phyloP scores from a whole-genome alignment of 2,888 invertebrate species.

The Altica lythri region DNA sequence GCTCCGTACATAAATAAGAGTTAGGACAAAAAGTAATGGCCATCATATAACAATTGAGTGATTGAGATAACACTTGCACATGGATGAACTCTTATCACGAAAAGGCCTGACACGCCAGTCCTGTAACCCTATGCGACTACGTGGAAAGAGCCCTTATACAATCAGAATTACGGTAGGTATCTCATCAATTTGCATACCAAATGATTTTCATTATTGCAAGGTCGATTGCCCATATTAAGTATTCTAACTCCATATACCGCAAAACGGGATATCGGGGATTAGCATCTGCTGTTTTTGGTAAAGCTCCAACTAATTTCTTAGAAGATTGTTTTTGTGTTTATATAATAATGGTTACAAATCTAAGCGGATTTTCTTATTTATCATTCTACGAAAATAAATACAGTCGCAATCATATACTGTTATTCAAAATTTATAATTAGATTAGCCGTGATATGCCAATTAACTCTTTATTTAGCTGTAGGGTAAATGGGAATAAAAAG shows the following conservation, averaged over 20 bases:
- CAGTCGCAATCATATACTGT: too few relatives aligned
- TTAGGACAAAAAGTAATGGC: too few relatives aligned
- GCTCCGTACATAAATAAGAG: too few relatives aligned
- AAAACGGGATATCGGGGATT: constrained; percentile 10
- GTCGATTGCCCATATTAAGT: constrained; percentile 26
- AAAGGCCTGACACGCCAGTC: constrained; percentile 18
- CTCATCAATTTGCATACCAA: constrained; percentile 34
- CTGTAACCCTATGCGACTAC: neutral
- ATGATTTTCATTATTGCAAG: constrained; percentile 28
- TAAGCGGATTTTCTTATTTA: too few relatives aligned
- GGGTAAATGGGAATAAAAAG: too few relatives aligned
- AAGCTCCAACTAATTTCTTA: constrained; percentile 10
- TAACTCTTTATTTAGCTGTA: too few relatives aligned
- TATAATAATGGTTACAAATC: too few relatives aligned
- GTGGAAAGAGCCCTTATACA: constrained; percentile 13
- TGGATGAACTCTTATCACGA: constrained; percentile 18
- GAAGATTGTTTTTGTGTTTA: too few relatives aligned
- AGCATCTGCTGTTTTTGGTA: constrained; percentile 13
- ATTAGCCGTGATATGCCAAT: too few relatives aligned
- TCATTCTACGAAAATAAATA: too few relatives aligned
- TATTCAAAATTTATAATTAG: too few relatives aligned
- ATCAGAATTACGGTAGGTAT: constrained; percentile 18
- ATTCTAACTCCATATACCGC: constrained; percentile 20
- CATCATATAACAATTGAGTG: too few relatives aligned
- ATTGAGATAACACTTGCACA: constrained; percentile 14